Evolutionary conservation across 2,888 invertebrate species (phyloP).

Genomic region (Oxycera nigricornis): DNA sequence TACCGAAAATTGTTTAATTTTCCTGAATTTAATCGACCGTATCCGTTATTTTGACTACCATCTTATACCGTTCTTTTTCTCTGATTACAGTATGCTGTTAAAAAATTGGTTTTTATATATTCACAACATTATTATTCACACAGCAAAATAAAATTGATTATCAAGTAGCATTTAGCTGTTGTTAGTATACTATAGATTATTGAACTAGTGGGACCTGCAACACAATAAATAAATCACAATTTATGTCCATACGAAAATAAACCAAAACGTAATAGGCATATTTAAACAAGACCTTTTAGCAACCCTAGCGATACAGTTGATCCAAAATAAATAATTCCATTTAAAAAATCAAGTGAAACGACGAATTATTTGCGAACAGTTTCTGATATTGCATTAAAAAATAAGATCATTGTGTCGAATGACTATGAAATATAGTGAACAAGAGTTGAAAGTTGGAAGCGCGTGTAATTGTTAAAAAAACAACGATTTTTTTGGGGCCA

Average conservation of each 20-base stretch:
- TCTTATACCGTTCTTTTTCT: background rate
- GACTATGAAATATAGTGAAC: no score
- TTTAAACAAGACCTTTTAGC: slow-evolving; percentile 23
- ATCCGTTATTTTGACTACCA: no score
- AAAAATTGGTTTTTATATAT: slow-evolving; percentile 1
- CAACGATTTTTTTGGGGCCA: no score
- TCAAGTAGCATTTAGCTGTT: slow-evolving; percentile 9
- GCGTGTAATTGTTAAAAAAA: no score
- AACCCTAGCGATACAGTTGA: slow-evolving; percentile 13
- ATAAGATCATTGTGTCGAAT: no score
- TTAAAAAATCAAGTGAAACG: no score
- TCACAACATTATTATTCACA: slow-evolving; percentile 34
- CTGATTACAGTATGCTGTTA: slow-evolving; percentile 14
- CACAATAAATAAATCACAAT: slow-evolving; percentile 37
- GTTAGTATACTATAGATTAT: slow-evolving; percentile 21
- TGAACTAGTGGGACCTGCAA: slow-evolving; percentile 29
- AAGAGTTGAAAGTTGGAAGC: no score
- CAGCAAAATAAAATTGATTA: slow-evolving; percentile 29
- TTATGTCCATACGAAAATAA: slow-evolving; percentile 12
- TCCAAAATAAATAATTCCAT: slow-evolving; percentile 16
- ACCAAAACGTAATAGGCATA: background rate
- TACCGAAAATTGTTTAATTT: no score
- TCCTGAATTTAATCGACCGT: no score
- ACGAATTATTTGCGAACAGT: no score
- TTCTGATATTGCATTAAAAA: no score